Evolutionary conservation across 2,888 invertebrate species (phyloP).

Genomic region (Siphonodentalium dalli): DNA sequence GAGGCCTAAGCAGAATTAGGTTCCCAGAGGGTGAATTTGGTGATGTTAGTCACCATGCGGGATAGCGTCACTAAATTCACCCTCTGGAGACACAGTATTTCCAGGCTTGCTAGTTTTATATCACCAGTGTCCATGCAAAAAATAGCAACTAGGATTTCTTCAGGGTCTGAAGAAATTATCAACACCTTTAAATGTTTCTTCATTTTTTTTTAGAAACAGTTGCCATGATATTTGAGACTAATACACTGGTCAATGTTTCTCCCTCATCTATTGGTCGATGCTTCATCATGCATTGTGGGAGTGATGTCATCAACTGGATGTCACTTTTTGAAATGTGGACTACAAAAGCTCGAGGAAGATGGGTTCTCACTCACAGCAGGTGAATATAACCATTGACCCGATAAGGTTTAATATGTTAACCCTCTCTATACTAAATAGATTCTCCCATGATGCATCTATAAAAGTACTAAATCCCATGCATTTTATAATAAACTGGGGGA

Average conservation of each 20-base stretch:
- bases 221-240: slow-evolving; percentile 58
- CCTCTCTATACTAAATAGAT: no score
- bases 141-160: neutral
- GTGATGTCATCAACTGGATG: slow-evolving; percentile 50
- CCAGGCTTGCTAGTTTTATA: neutral
- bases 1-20: no score
- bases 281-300: slow-evolving; percentile 50
- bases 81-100: no score
- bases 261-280: slow-evolving; percentile 56
- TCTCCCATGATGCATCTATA: no score
- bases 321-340: slow-evolving; percentile 57
- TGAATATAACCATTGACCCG: no score
- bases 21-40: no score
- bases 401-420: no score
- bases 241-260: slow-evolving; percentile 44
- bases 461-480: no score
- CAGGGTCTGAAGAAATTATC: neutral
- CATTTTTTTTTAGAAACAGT: slow-evolving; percentile 46
- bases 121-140: neutral
- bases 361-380: slow-evolving; percentile 60
- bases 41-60: no score
- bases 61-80: no score
- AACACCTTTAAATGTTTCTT: neutral
- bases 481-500: no score
- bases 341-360: slow-evolving; percentile 51